Base-by-base conservation (phyloP, 2,888 invertebrate genomes). In the Cancer borealis region DNA sequence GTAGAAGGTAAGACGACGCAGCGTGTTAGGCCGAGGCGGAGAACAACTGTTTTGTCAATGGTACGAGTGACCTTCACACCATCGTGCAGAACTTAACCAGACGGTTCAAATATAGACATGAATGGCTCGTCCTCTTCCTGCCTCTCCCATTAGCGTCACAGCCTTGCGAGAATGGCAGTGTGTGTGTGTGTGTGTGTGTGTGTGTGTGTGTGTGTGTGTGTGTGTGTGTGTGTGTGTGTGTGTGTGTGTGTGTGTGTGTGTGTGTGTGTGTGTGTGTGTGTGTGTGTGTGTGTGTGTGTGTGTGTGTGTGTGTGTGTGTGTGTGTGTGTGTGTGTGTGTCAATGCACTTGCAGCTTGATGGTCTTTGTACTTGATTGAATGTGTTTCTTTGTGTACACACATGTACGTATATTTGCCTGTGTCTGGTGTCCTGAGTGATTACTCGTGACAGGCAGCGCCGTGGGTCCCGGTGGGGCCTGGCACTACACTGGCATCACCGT, bases 251-350 rank as follows among this genome's bases (percentile, higher is more conserved):
- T 88, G 21, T 88, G 21, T 45, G 46, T 88, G 21, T 88, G 14
- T 54, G 12, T 90, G 14, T 54, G 14, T 90, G 47, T 90, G 14
- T 26, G 30, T 90, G 14, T 54, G 2, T 54, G 30, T 79, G 46
- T 84, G 26, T 79, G 47, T 92, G 47, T 84, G 47, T 84, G 47
- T 92, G 47, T 92, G 45, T 92, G 47, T 92, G 73, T 92, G 73
- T 92, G 73, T 92, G 73, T 92, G 73, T 92, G 73, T 79, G 73
- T 91, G 73, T 91, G 73, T 91, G 73, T 73, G 66, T 91, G 66
- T 66, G 66, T 66, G 66, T 91, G 66, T 91, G 66, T 91, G 66
- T 91, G 73, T 73, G 73, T 91, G 60, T 90, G 60, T 90, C 21
- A 26, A 30, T 87, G 39, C 39, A 39, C 39, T 39, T 2, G 39